Base-by-base conservation (phyloP, 2,888 invertebrate genomes). In the Sarcophaga variegata region DNA sequence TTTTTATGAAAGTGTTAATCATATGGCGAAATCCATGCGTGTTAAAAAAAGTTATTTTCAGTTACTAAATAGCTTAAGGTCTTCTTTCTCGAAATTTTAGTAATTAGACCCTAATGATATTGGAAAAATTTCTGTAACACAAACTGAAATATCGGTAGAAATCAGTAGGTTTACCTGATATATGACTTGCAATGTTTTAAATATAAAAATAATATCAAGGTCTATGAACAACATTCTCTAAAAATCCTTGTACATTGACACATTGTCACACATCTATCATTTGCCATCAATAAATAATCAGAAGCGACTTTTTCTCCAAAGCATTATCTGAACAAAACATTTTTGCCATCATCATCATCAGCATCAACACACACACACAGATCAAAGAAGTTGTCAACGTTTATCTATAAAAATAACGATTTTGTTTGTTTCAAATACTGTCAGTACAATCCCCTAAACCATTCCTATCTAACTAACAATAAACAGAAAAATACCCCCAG, bases 391-490 rank as follows among this genome's bases (percentile, higher is more conserved):
- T 78, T 81, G 81, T 74, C 82, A 81, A 69, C 59, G 45, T 81
- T 80, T 85, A 85, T 82, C 85, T 70, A 37, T 22, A 67, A 83
- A 75, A 66, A 74, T 70, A 84, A 84, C 75, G 71, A 71, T 81
- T 81, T 74, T 80, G 59, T 71, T 83, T 79, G 62, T 69, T 71
- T 82, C 66, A 81, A 77, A 81, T 45, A 72, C 12, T 80, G 72
- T 72, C 80, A 83, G 69, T 82, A 82, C 70, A 81, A 84, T 89
- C 90, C 87, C 88, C 83, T 88, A 86, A 88, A 89, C 85, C 88
- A 89, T 90, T 89, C 88, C 85, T 84, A 37, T 37, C 37, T 37
- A 37, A 37, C 8, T 64, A n/a, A 59, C 64, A 80, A 86, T 84
- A 70, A 83, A 79, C 82, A 67, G 69, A 81, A 82, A 54, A 89